Evolutionary conservation across 2,888 invertebrate species (phyloP).

Genomic region (Lasius fuliginosus): DNA sequence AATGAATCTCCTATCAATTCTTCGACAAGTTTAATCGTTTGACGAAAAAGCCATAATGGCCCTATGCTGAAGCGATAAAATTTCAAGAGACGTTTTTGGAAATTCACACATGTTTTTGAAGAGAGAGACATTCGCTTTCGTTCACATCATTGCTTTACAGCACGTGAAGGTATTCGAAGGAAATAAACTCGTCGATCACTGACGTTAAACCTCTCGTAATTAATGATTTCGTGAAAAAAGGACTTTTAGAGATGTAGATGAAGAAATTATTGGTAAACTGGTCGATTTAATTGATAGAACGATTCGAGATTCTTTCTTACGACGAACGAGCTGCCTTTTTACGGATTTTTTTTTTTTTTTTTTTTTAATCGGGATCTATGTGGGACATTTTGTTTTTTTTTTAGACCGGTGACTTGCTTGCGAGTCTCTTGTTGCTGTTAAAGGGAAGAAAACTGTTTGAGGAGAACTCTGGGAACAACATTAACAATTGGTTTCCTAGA

Average conservation of each 20-base stretch:
- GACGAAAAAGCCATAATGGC: not conserved
- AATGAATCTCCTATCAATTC: constrained; percentile 49
- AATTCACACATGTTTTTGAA: not conserved
- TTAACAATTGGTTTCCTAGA: constrained; percentile 60
- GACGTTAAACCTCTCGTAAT: not conserved
- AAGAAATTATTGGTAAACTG: not conserved
- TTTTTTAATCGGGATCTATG: constrained; percentile 46
- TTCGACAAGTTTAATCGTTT: constrained; percentile 19
- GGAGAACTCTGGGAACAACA: constrained; percentile 62
- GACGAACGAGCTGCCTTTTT: constrained; percentile 35
- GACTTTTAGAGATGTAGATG: not conserved
- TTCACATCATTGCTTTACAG: not conserved
- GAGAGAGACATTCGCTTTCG: not conserved
- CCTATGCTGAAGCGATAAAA: not conserved
- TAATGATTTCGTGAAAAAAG: not conserved
- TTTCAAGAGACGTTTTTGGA: constrained; percentile 1
- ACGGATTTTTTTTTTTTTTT: constrained; percentile 20
- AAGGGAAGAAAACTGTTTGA: constrained; percentile 30
- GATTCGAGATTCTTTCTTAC: constrained; percentile 36
- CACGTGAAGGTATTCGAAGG: not conserved
- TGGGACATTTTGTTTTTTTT: constrained; percentile 42
- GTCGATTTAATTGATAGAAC: not conserved
- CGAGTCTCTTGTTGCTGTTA: constrained; percentile 36
- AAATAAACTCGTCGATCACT: constrained; percentile 1
- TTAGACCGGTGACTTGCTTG: constrained; percentile 32